Percentiles rank a stretch among this genome's conserved stretches.
Conservation (phyloP, 2,888 invertebrate genomes). For the Gastrophysa polygoni region DNA sequence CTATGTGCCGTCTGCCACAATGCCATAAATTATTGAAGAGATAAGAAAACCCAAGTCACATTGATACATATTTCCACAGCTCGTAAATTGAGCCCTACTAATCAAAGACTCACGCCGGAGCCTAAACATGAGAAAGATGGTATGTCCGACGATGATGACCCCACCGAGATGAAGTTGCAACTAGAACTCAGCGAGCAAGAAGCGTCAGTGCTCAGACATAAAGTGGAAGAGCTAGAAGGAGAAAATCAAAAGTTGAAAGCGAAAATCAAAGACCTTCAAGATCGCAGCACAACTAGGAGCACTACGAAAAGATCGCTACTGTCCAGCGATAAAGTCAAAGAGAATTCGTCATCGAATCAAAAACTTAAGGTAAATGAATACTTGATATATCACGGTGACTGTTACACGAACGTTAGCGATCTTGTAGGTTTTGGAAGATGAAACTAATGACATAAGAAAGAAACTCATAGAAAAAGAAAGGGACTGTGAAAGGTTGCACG, state of each 20-base stretch:
- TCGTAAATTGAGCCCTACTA: constrained; percentile 71
- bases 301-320: constrained; percentile 44
- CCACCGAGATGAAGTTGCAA: constrained; percentile 81
- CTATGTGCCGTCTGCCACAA: too few species aligned
- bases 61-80: constrained; percentile 55
- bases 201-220: constrained; percentile 79
- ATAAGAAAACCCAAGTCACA: too few species aligned
- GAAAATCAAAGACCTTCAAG: constrained; percentile 78
- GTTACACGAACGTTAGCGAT: constrained; percentile 41
- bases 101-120: constrained; percentile 69
- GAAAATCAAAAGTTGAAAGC: constrained; percentile 76
- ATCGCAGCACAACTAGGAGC: constrained; percentile 66
- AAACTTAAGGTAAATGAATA: constrained; percentile 64
- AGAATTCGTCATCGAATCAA: constrained; percentile 66
- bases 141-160: constrained; percentile 79
- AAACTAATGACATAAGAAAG: constrained; percentile 74
- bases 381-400: background rate
- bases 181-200: constrained; percentile 91
- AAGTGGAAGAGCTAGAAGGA: constrained; percentile 82
- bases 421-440: constrained; percentile 70
- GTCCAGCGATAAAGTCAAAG: constrained; percentile 51
- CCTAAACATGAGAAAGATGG: constrained; percentile 69
- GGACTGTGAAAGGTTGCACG: constrained; percentile 76
- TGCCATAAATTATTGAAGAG: too few species aligned
- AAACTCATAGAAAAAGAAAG: constrained; percentile 83